A percentile compares a stretch with the other conserved stretches of the same genome.
phyloP scores from a whole-genome alignment of 2,113 vertebrate species.

The Conger conger region DNA sequence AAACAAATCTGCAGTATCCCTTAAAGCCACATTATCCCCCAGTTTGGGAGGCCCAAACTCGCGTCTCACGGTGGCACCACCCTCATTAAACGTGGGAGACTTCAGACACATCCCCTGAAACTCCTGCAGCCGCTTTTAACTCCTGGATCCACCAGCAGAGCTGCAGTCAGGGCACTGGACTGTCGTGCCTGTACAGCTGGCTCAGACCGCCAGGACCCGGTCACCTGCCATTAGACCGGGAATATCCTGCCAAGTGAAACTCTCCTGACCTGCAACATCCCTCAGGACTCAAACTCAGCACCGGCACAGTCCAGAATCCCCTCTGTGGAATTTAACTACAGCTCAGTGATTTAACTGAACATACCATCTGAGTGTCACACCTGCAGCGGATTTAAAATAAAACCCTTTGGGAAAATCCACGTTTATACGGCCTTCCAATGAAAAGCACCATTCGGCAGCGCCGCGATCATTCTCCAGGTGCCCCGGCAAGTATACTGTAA shows the following conservation, averaged over 20 bases:
- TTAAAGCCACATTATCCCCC: too few species aligned
- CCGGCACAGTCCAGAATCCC: neutral
- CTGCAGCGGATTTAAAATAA: neutral
- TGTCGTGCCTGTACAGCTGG: neutral
- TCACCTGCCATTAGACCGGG: neutral
- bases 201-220: neutral
- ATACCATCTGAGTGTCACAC: neutral
- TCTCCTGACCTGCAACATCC: neutral
- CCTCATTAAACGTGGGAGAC: too few species aligned
- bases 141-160: neutral
- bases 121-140: neutral
- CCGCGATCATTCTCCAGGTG: neutral
- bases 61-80: too few species aligned
- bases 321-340: neutral
- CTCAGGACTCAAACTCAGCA: neutral
- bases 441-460: constrained; percentile 1
- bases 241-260: neutral
- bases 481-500: neutral
- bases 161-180: neutral
- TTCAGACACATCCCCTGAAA: neutral
- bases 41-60: too few species aligned
- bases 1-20: neutral
- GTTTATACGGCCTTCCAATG: neutral
- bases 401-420: constrained; percentile 5
- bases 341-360: neutral